Evolutionary conservation across 2,888 invertebrate species (phyloP).

Genomic region (Volucella bombylans): DNA sequence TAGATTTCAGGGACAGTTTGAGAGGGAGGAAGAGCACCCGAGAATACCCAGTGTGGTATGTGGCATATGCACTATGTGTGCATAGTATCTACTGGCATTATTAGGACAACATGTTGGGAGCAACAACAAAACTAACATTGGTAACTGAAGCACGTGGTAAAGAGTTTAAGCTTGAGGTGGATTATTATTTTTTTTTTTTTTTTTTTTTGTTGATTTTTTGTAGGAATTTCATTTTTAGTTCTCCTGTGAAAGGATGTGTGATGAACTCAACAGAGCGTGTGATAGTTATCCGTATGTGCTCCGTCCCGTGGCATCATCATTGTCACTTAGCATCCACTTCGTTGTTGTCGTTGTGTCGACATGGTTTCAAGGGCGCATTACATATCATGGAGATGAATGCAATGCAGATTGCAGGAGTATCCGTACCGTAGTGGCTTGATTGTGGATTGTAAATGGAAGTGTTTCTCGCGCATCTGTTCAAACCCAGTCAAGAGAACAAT

Average conservation of each 20-base stretch:
- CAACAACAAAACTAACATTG: constrained; percentile 32
- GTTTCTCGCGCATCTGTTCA: constrained; percentile 53
- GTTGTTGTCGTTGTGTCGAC: background rate
- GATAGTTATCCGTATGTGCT: constrained; percentile 56
- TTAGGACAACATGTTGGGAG: constrained; percentile 28
- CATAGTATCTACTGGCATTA: constrained; percentile 55
- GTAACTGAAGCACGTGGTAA: constrained; percentile 68
- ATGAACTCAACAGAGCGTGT: constrained; percentile 63
- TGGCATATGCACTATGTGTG: constrained; percentile 19
- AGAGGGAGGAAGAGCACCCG: constrained; percentile 35
- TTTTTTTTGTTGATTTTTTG: background rate
- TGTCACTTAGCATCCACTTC: too few relatives aligned
- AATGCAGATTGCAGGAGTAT: constrained; percentile 41
- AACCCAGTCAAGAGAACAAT: constrained; percentile 65
- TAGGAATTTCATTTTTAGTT: background rate
- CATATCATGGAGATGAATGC: constrained; percentile 55
- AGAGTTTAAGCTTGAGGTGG: constrained; percentile 52
- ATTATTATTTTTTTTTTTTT: constrained; percentile 26
- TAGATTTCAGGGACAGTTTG: constrained; percentile 63
- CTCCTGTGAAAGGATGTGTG: constrained; percentile 45
- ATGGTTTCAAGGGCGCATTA: constrained; percentile 58
- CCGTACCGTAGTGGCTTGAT: constrained; percentile 52
- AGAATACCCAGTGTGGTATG: constrained; percentile 14
- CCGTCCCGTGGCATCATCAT: constrained; percentile 22
- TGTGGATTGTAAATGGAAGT: constrained; percentile 67